A percentile compares a stretch with the other conserved stretches of the same genome.
These are phyloP conservation scores for Myioborus miniatus DNA, from an alignment of 2,797 vertebrate species.

Conservation along the genomic window DNA sequence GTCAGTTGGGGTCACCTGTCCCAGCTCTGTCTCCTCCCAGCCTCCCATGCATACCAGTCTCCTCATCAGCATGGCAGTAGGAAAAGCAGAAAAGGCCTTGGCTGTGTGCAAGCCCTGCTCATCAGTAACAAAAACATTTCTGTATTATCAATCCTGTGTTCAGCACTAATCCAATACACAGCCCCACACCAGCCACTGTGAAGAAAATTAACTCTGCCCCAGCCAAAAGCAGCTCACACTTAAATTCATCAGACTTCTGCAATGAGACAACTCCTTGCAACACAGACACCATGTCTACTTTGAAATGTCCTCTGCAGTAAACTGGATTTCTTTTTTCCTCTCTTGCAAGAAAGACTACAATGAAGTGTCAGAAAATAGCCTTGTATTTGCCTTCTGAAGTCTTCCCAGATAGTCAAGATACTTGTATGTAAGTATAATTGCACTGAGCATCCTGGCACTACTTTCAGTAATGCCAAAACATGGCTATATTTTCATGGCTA, in stretches of 20 bases:
- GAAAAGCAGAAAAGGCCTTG: not conserved
- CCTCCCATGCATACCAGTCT: accelerated
- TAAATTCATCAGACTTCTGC: not conserved
- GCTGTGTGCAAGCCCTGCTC: not conserved
- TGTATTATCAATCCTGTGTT: not conserved
- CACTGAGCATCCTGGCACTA: not conserved
- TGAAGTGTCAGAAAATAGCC: not conserved
- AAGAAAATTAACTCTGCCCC: not conserved
- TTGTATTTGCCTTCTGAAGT: not conserved
- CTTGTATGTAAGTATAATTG: not conserved
- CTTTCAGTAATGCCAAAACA: not conserved
- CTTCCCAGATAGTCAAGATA: not conserved
- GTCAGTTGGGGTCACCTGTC: not conserved
- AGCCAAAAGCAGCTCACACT: not conserved
- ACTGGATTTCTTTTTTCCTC: not conserved
- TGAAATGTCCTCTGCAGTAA: not conserved
- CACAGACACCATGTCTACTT: not conserved
- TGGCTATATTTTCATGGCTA: not conserved
- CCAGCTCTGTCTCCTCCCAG: not conserved
- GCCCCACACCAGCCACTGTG: not conserved
- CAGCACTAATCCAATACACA: not conserved
- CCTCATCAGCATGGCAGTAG: accelerated
- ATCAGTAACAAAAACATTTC: not conserved
- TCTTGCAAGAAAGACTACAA: not conserved
- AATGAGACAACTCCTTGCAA: not conserved